These are phyloP conservation scores for Chrosomus eos DNA, from an alignment of 2,797 vertebrate species.

Conservation along the genomic window DNA sequence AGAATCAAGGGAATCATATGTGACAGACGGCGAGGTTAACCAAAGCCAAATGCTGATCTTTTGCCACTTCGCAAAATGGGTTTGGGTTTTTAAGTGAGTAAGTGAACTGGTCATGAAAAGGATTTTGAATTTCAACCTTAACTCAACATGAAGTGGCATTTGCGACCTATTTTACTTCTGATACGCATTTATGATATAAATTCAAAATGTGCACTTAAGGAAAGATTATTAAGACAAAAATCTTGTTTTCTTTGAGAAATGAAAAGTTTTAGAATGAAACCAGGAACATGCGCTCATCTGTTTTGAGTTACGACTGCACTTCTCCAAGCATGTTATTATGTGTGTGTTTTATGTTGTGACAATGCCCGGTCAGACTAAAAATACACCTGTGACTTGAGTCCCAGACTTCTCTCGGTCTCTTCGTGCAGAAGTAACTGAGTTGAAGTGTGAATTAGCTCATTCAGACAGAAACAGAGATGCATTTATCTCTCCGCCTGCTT, in stretches of 20 bases:
- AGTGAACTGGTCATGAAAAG: not conserved
- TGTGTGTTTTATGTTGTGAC: constrained; percentile 68
- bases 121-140: not conserved
- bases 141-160: not conserved
- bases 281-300: not conserved
- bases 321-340: not conserved
- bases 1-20: constrained; percentile 8
- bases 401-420: constrained; percentile 75
- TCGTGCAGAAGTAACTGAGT: constrained; percentile 71
- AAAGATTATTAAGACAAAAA: not conserved
- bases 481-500: constrained; percentile 75
- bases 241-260: not conserved
- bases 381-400: constrained; percentile 73
- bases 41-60: constrained; percentile 31
- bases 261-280: not conserved
- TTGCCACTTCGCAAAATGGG: not conserved
- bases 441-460: constrained; percentile 80
- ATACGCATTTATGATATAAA: not conserved
- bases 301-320: not conserved
- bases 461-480: constrained; percentile 78
- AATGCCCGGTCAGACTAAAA: constrained; percentile 71
- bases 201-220: not conserved
- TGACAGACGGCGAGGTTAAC: constrained; percentile 24
- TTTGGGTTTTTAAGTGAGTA: constrained; percentile 52
- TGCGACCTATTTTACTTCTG: not conserved